Evolutionary conservation across 2,113 vertebrate genomes (phyloP).

Genomic region (Tenebrosternarchus preto): DNA sequence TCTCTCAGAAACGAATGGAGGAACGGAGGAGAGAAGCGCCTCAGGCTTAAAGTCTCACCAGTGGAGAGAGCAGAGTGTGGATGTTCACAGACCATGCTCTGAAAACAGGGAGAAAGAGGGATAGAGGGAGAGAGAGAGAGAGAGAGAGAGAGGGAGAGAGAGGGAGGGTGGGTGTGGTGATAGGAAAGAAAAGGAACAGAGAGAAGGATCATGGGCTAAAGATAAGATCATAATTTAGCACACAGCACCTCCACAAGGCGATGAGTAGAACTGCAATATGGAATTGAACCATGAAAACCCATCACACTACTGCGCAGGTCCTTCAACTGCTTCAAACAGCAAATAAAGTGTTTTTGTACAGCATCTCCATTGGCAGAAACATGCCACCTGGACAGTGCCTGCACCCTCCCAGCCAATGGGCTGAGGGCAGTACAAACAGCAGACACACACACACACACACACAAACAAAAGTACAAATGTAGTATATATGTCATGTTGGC

Average conservation of each 20-base stretch:
- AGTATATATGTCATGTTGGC: too few relatives aligned
- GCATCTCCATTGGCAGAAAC: too few relatives aligned
- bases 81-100: conserved; percentile 10
- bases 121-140: background rate
- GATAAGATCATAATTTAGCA: conserved; percentile 16
- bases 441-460: too few relatives aligned
- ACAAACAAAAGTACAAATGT: too few relatives aligned
- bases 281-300: background rate
- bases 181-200: conserved; percentile 15
- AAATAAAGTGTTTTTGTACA: too few relatives aligned
- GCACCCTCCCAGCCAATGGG: too few relatives aligned
- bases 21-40: background rate
- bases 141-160: background rate
- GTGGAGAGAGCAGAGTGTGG: background rate
- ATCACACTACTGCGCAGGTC: background rate
- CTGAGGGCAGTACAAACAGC: too few relatives aligned
- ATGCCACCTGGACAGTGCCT: too few relatives aligned
- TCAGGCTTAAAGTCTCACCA: background rate
- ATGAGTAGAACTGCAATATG: conserved; percentile 20
- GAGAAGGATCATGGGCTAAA: background rate
- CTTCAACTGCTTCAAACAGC: too few relatives aligned
- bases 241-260: conserved; percentile 44
- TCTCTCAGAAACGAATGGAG: background rate
- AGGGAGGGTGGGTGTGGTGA: background rate
- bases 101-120: rapidly evolving